Percentiles rank a stretch among this genome's conserved stretches.
Evolutionary conservation across 2,113 vertebrate species (phyloP).

Genomic region (Labrus mixtus): DNA sequence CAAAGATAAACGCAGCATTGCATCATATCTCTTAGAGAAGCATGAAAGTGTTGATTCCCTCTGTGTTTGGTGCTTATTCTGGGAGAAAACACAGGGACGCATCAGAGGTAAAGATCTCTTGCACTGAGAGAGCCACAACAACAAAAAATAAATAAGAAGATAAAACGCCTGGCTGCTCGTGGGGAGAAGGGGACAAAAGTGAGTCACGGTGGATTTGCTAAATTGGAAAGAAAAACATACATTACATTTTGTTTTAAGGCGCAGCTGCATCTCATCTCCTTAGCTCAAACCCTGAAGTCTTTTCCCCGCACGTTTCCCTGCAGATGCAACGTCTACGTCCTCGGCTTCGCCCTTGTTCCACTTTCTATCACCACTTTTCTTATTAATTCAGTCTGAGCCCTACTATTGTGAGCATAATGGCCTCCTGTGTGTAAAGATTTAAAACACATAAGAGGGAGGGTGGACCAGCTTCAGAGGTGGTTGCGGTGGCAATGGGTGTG

Average conservation of each 20-base stretch:
- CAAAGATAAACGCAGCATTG: slow-evolving; percentile 27
- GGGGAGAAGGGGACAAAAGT: slow-evolving; percentile 2
- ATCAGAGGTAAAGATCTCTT: slow-evolving; percentile 10
- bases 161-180: slow-evolving; percentile 4
- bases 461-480: slow-evolving; percentile 21
- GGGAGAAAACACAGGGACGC: background rate
- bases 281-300: slow-evolving; percentile 19
- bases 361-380: slow-evolving; percentile 12
- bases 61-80: background rate
- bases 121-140: slow-evolving; percentile 17
- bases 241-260: slow-evolving; percentile 21
- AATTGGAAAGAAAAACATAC: background rate
- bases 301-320: slow-evolving; percentile 13
- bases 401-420: slow-evolving; percentile 39
- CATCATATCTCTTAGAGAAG: slow-evolving; percentile 25
- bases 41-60: slow-evolving; percentile 3
- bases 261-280: slow-evolving; percentile 36
- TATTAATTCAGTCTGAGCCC: slow-evolving; percentile 18
- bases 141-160: slow-evolving; percentile 31
- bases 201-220: slow-evolving; percentile 1
- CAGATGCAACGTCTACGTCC: slow-evolving; percentile 17
- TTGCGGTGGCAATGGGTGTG: slow-evolving; percentile 4
- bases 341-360: background rate
- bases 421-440: slow-evolving; percentile 41
- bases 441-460: slow-evolving; percentile 39